phyloP scores from a whole-genome alignment of 2,113 vertebrate species.

The Accipiter virgatus region DNA sequence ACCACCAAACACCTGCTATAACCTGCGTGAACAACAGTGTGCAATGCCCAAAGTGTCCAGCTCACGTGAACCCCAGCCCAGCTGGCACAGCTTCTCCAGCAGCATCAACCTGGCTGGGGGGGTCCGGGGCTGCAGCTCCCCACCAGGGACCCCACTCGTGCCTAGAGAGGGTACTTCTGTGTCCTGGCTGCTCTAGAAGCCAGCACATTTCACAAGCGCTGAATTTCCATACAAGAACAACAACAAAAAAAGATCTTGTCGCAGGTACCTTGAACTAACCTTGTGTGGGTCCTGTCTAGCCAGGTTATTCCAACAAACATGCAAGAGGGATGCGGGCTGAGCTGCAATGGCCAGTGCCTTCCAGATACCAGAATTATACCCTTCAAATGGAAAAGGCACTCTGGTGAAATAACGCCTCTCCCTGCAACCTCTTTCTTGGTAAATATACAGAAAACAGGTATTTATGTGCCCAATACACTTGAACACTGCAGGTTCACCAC shows the following conservation, averaged over 20 bases:
- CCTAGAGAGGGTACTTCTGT: neutral
- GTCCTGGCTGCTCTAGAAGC: neutral
- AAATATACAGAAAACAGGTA: neutral
- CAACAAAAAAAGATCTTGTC: conserved; percentile 7
- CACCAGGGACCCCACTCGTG: neutral
- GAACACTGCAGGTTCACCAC: neutral
- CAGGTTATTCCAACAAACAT: neutral
- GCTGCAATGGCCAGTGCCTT: neutral
- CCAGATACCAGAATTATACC: neutral
- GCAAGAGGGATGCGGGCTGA: neutral
- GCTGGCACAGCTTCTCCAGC: neutral
- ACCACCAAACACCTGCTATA: neutral
- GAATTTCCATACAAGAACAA: neutral
- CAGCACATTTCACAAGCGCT: neutral
- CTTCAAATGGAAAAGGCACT: neutral
- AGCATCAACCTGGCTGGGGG: neutral
- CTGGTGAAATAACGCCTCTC: neutral
- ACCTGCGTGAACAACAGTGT: neutral
- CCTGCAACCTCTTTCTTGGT: neutral
- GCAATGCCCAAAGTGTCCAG: fast-evolving
- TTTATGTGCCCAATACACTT: neutral
- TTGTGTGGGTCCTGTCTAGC: neutral
- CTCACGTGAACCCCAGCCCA: neutral
- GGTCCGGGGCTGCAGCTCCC: neutral
- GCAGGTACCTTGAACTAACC: conserved; percentile 3